Evolutionary conservation across 2,113 vertebrate genomes (phyloP), one percentile per base, ranked within the genome.

Genomic region (Sorex fumeus): DNA sequence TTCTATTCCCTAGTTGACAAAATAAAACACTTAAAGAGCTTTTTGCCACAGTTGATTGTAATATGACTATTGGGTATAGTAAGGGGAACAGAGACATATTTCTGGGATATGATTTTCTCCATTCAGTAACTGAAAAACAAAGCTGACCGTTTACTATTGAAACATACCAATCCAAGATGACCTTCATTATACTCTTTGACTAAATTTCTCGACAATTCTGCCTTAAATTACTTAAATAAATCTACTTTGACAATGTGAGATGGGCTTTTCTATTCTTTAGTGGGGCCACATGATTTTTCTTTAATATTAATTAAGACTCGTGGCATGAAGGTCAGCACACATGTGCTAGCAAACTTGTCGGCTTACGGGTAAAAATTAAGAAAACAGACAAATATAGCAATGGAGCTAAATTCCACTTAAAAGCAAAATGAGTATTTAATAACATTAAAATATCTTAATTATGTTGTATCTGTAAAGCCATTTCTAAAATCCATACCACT

Each of bases 261-360:
- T 60, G 57, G 57, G 40, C 67, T 94, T 93, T 91, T 79, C 19
- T 80, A 62, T 77, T 93, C 36, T 83, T 92, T 83, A 84, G 60
- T 64, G 91, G 62, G 60, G 69, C 91, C 77, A 87, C 18, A n/a
- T 88, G 75, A 87, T 79, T 80, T 90, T 62, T 91, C 23, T 70
- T 84, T 71, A 90, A 64, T 72, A 81, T 78, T 84, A 85, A 85
- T 57, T 13, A 95, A 95, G 64, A 91, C 23, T 53, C 76, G 30
- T 67, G 27, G 21, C 8, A 81, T 77, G 82, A 96, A 96, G 87
- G 74, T 94, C 92, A 95, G 71, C 60, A 90, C 89, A 79, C 27
- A 62, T 25, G 27, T 83, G n/a, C 32, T 40, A 77, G 18, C 28
- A 94, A 92, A 62, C 53, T 64, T 76, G 45, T 12, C 67, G 53